A percentile compares a stretch with the other conserved stretches of the same genome.
These are phyloP conservation scores for Bombus sylvicola DNA, from an alignment of 1,140 invertebrate genomes.

Conservation along the genomic window DNA sequence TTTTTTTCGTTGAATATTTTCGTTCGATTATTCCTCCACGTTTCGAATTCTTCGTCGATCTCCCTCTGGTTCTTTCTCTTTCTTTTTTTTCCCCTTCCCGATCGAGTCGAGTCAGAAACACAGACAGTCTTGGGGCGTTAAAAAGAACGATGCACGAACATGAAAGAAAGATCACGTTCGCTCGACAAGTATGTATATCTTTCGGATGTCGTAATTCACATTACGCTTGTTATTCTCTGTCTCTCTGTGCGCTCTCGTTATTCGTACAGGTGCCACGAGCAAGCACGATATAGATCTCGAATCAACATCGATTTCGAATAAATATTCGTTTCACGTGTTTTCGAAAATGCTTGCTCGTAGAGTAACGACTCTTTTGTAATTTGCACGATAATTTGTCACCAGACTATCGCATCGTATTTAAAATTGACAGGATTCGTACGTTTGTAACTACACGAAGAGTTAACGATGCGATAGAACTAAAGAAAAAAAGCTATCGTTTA, in stretches of 20 bases:
- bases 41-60: conserved; percentile 1
- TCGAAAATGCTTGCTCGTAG: neutral
- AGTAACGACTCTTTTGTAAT: conserved; percentile 64
- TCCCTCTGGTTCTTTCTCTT: conserved; percentile 22
- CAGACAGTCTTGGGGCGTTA: neutral
- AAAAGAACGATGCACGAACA: conserved; percentile 1
- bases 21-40: conserved; percentile 9
- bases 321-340: neutral
- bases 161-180: conserved; percentile 23
- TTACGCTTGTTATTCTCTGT: neutral
- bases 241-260: conserved; percentile 25
- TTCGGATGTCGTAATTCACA: conserved; percentile 26
- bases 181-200: conserved; percentile 9
- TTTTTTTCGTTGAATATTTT: neutral
- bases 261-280: neutral
- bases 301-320: neutral
- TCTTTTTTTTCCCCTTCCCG: conserved; percentile 24
- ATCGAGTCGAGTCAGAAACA: conserved; percentile 5
- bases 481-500: neutral
- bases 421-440: neutral
- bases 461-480: neutral
- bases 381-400: neutral
- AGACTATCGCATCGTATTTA: neutral
- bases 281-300: neutral
- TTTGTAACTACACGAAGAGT: neutral